Conservation (phyloP, 2,888 invertebrate genomes). For the Conus canariensis region DNA sequence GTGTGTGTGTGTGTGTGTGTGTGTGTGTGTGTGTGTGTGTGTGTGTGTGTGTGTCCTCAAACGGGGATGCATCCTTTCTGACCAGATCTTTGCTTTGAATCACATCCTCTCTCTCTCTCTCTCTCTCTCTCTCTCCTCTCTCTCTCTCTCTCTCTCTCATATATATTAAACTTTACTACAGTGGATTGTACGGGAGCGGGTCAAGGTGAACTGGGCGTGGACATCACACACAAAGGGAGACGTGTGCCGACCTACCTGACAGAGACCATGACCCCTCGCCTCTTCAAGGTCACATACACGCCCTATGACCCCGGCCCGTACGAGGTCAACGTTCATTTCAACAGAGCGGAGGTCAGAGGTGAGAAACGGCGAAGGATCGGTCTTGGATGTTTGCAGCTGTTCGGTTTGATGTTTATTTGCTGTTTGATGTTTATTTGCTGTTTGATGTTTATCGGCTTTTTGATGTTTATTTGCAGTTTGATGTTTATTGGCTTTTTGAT, state of each 20-base stretch:
- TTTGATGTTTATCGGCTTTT: no score
- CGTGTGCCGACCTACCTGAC: constrained; percentile 87
- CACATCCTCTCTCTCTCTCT: background rate
- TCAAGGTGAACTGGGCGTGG: constrained; percentile 91
- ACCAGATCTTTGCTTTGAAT: no score
- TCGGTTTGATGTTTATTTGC: no score
- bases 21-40: no score
- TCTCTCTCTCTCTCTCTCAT: background rate
- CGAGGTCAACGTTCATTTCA: constrained; percentile 80
- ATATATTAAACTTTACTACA: constrained; percentile 68
- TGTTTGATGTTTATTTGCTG: no score
- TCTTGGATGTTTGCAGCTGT: no score
- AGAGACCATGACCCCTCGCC: constrained; percentile 51
- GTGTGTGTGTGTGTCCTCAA: no score
- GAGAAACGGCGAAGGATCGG: constrained; percentile 16
- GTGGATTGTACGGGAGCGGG: constrained; percentile 95
- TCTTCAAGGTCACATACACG: constrained; percentile 85
- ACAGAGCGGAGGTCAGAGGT: constrained; percentile 71
- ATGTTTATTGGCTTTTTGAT: no score
- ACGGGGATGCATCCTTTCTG: no score
- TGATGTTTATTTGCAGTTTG: no score
- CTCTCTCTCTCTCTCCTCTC: constrained; percentile 3
- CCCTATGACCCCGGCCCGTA: constrained; percentile 91
- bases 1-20: no score
- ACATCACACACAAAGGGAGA: constrained; percentile 89